These are phyloP conservation scores for Heterochromis multidens DNA, from an alignment of 2,113 vertebrate genomes.

Conservation along the genomic window DNA sequence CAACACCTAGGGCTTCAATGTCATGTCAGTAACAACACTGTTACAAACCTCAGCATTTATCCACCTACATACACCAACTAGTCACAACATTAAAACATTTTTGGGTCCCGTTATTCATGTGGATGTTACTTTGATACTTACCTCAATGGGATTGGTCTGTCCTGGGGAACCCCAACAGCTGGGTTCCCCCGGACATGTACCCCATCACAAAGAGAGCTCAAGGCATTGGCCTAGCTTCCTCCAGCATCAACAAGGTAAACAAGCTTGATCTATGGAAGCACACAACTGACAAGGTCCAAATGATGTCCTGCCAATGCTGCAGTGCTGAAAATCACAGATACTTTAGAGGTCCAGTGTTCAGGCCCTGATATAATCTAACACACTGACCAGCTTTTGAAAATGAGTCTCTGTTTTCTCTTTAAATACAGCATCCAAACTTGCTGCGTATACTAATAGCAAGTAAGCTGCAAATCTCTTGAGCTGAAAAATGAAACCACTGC, in stretches of 20 bases:
- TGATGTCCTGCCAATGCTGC: neutral
- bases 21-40: neutral
- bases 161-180: too few relatives aligned
- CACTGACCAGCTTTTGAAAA: too few relatives aligned
- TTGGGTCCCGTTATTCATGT: neutral
- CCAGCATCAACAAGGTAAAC: neutral
- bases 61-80: fast-evolving
- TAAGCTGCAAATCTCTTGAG: neutral
- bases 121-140: neutral
- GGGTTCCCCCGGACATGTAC: too few relatives aligned
- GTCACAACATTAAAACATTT: neutral
- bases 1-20: neutral
- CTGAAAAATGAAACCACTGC: neutral
- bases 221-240: neutral
- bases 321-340: neutral
- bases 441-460: neutral
- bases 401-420: neutral
- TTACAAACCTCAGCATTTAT: neutral
- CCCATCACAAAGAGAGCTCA: neutral
- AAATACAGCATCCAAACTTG: neutral
- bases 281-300: too few relatives aligned
- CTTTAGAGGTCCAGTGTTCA: neutral
- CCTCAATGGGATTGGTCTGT: fast-evolving
- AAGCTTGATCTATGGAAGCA: neutral
- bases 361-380: neutral